Evolutionary conservation across 2,797 vertebrate species (phyloP), one percentile per base, ranked within the genome.

Genomic region (Cossypha dichroa): DNA sequence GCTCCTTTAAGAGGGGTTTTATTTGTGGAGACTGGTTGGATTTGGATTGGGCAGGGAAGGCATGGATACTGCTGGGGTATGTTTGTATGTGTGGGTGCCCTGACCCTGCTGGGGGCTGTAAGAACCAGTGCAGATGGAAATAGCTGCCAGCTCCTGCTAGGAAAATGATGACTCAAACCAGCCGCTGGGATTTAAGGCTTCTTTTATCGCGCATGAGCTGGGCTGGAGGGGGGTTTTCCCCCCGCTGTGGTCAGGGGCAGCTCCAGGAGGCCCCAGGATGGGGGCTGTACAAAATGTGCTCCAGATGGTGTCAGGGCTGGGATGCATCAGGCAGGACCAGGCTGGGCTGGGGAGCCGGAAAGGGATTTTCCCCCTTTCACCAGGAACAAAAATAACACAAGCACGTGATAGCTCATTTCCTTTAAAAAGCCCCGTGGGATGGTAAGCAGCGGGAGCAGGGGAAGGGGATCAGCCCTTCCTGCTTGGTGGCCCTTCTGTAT

Each of bases 341-440:
- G n/a, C 66, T 59, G 55, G 33, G 60, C 55, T 77, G 55, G 62
- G 72, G 80, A 91, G 90, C 92, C 20, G 28, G 90, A 93, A 95
- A 93, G 31, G 85, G 90, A 89, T 90, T 81, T 73, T 21, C 60
- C 64, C 74, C 38, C 52, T 80, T 92, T 86, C 87, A 74, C 87
- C 55, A 2, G 90, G 84, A 91, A 94, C 84, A 69, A 74, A 88
- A 93, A 91, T 91, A 64, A 82, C 41, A 7, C 2, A 20, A 38
- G 59, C 88, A 94, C 59, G 67, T 90, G 92, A 76, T 6, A 34
- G 16, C 67, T 10, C 16, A 26, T 93, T 93, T 90, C 94, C 92
- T 95, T 84, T 84, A 64, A 78, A 51, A 78, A 91, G 59, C 86
- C 79, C 67, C 5, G 6, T 43, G 91, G 86, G 93, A 69, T 11